phyloP scores from a whole-genome alignment of 2,888 invertebrate genomes.

The Rhogogaster chlorosoma region DNA sequence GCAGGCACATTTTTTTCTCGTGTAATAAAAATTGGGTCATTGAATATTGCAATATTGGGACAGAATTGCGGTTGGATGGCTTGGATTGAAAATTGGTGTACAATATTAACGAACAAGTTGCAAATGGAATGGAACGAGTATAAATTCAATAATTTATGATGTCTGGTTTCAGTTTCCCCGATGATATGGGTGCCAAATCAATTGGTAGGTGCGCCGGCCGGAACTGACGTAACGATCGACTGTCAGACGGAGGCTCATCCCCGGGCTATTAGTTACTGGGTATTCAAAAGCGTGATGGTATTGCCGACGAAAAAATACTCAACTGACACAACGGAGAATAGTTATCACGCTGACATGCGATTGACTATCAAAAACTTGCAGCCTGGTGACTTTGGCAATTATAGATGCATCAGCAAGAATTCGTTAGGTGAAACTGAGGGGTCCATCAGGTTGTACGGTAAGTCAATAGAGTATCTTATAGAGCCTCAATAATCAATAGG shows the following conservation, averaged over 20 bases:
- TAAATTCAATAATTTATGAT: constrained; percentile 11
- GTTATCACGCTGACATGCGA: constrained; percentile 94
- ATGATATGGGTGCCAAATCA: constrained; percentile 98
- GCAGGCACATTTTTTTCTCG: background rate
- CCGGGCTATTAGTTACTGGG: constrained; percentile 95
- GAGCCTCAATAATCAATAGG: background rate
- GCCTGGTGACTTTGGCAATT: constrained; percentile 92
- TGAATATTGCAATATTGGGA: background rate
- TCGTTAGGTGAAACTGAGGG: constrained; percentile 96
- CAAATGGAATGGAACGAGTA: background rate
- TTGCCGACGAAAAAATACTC: constrained; percentile 93
- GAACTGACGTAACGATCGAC: constrained; percentile 94
- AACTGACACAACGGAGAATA: constrained; percentile 90
- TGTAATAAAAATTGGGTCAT: background rate
- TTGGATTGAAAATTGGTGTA: background rate
- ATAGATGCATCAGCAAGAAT: constrained; percentile 96
- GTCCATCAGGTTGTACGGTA: constrained; percentile 94
- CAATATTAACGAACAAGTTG: background rate
- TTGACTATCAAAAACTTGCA: constrained; percentile 92
- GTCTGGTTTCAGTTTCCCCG: constrained; percentile 87
- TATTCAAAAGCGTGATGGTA: constrained; percentile 93
- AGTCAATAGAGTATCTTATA: constrained; percentile 68
- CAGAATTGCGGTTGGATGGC: background rate
- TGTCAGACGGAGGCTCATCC: constrained; percentile 97
- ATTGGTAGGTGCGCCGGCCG: constrained; percentile 93